These are phyloP conservation scores for fruit fly (Drosophila melanogaster) DNA, from an alignment of 1,140 invertebrate species.

Conservation along the genomic window Release_6_plus_ISO1_MT NT_037436.4:13322001-13322500, in stretches of 20 bases:
- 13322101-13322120: constrained; percentile 59
- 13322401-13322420: constrained; percentile 81
- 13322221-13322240: constrained; percentile 75
- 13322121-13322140: constrained; percentile 11
- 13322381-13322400: constrained; percentile 77
- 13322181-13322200: constrained; percentile 65
- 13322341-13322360: constrained; percentile 68
- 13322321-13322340: constrained; percentile 59
- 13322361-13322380: constrained; percentile 76
- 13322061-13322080: constrained; percentile 60
- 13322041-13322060: neutral
- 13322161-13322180: constrained; percentile 64
- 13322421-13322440: constrained; percentile 30
- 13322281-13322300: constrained; percentile 48
- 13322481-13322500: constrained; percentile 26
- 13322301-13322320: constrained; percentile 65
- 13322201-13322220: constrained; percentile 80
- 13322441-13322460: constrained; percentile 57
- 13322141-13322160: constrained; percentile 26
- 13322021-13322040: constrained; percentile 26
- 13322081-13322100: constrained; percentile 27
- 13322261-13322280: constrained; percentile 31
- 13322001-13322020: constrained; percentile 36
- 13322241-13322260: constrained; percentile 52
- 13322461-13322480: constrained; percentile 36